These are phyloP conservation scores for Drosophila takahashii DNA, from an alignment of 1,140 invertebrate genomes.

Conservation along the genomic window DNA sequence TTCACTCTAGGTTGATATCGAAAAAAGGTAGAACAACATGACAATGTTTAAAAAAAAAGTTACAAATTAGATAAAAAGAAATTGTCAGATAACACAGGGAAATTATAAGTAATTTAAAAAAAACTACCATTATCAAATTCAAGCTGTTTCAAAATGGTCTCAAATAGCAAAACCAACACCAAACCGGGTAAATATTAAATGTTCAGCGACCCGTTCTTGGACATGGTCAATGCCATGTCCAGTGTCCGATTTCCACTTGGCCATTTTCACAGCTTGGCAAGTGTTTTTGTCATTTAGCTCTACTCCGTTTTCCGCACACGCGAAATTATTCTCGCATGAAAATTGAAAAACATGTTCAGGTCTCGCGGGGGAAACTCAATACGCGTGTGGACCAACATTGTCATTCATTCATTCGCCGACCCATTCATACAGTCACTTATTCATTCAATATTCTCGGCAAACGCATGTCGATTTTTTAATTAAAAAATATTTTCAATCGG, in stretches of 20 bases:
- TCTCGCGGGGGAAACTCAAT: slow-evolving; percentile 64
- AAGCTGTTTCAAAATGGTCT: neutral
- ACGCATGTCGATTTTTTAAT: slow-evolving; percentile 69
- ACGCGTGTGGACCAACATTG: slow-evolving; percentile 67
- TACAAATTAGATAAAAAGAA: neutral
- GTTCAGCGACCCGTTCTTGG: slow-evolving; percentile 16
- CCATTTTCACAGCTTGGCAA: slow-evolving; percentile 52
- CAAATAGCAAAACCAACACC: neutral
- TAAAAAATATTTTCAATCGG: slow-evolving; percentile 58
- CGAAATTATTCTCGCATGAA: slow-evolving; percentile 75
- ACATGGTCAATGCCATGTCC: slow-evolving; percentile 64
- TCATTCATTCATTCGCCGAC: slow-evolving; percentile 32
- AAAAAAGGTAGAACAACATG: neutral
- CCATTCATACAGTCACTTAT: slow-evolving; percentile 31
- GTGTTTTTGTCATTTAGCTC: slow-evolving; percentile 44
- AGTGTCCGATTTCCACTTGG: slow-evolving; percentile 52
- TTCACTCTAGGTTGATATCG: neutral
- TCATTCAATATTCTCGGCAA: slow-evolving; percentile 47
- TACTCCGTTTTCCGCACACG: slow-evolving; percentile 67
- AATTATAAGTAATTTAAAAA: too few species aligned
- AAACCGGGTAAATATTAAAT: slow-evolving; percentile 7
- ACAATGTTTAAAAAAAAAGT: neutral
- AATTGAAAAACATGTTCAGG: slow-evolving; percentile 76
- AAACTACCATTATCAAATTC: too few species aligned
- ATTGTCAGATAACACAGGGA: too few species aligned